phyloP scores from a whole-genome alignment of 2,797 vertebrate genomes.

The Rhinophrynus dorsalis region DNA sequence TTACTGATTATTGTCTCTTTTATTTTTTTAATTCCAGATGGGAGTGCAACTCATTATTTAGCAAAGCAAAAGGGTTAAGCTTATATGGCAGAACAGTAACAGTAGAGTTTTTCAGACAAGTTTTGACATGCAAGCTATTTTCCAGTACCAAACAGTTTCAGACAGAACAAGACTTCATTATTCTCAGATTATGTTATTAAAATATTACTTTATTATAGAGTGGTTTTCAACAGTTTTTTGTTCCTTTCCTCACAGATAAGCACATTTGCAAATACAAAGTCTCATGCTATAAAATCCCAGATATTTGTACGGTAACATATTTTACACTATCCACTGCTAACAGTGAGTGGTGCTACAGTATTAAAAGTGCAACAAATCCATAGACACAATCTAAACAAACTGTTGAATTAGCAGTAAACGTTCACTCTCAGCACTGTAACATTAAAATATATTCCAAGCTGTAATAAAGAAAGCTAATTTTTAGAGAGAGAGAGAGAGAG shows the following conservation, averaged over 20 bases:
- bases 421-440: no score
- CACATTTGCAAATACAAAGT: neutral
- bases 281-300: neutral
- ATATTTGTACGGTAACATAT: neutral
- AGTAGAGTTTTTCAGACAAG: neutral
- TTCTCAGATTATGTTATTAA: neutral
- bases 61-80: no score
- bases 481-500: no score
- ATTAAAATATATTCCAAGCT: no score
- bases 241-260: no score
- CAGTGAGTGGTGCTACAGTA: constrained; percentile 17
- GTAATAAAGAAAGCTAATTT: no score
- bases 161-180: neutral
- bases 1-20: no score
- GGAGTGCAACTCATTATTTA: no score
- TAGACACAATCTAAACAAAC: neutral
- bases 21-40: no score
- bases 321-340: neutral
- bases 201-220: neutral
- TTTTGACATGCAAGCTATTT: constrained; percentile 1
- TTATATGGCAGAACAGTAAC: no score
- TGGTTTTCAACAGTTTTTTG: neutral
- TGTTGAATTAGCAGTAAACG: no score
- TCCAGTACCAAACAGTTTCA: neutral
- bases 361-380: neutral